Evolutionary conservation across 2,797 vertebrate species (phyloP).

Genomic region (Pipistrellus kuhlii): DNA sequence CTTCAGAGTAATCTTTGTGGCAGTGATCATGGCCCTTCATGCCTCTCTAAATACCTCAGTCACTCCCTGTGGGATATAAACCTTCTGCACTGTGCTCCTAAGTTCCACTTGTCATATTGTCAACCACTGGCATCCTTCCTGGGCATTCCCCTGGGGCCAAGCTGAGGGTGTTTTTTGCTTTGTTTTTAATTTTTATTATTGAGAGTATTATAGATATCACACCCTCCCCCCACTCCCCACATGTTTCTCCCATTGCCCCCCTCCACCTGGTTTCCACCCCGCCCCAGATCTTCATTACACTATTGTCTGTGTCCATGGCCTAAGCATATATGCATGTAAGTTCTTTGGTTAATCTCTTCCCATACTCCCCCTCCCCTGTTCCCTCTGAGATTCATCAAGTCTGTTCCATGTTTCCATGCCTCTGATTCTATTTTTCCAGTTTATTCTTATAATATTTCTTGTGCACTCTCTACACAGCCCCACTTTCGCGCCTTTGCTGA

Average conservation of each 20-base stretch:
- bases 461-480: background rate
- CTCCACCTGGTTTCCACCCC: background rate
- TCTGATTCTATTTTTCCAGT: too few relatives aligned
- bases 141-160: rapidly evolving
- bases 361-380: too few relatives aligned
- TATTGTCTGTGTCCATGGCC: background rate
- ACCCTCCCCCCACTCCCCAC: too few relatives aligned
- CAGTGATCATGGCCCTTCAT: background rate
- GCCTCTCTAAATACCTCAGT: background rate
- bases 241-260: background rate
- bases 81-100: rapidly evolving
- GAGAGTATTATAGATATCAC: background rate
- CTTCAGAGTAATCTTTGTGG: background rate
- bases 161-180: background rate
- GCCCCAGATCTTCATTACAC: background rate
- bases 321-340: background rate
- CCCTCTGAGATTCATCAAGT: background rate
- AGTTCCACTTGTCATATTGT: too few relatives aligned
- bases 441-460: background rate
- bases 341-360: background rate
- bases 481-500: background rate
- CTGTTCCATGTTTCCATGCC: background rate
- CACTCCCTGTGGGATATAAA: background rate
- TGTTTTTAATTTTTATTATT: background rate
- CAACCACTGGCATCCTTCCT: background rate